phyloP scores from a whole-genome alignment of 2,797 vertebrate genomes.

The Typhlichthys eigenmanni region DNA sequence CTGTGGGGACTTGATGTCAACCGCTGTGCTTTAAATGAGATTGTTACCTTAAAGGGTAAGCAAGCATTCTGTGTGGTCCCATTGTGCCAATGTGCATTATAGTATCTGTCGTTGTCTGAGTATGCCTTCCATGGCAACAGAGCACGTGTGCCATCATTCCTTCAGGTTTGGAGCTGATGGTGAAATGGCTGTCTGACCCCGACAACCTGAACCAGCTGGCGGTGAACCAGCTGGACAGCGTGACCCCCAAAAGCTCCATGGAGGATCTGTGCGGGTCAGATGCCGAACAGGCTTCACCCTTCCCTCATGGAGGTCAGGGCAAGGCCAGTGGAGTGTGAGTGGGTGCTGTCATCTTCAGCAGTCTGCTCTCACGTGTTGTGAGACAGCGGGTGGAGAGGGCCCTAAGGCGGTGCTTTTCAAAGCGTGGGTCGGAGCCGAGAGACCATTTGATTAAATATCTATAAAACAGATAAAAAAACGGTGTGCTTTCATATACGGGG shows the following conservation, averaged over 20 bases:
- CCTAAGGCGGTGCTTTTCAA: too few relatives aligned
- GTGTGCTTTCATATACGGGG: too few relatives aligned
- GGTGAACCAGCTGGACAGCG: conserved; percentile 71
- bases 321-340: conserved; percentile 63
- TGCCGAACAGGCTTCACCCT: conserved; percentile 43
- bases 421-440: too few relatives aligned
- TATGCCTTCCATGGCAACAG: background rate
- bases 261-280: conserved; percentile 59
- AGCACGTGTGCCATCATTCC: conserved; percentile 12
- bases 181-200: conserved; percentile 76
- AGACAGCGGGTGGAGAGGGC: background rate
- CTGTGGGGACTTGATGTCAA: conserved; percentile 67
- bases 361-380: conserved; percentile 19
- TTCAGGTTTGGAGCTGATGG: conserved; percentile 70
- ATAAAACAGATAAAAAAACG: too few relatives aligned
- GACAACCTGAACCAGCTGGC: conserved; percentile 81
- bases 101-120: background rate
- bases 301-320: conserved; percentile 43
- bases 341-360: conserved; percentile 32
- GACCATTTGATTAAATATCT: too few relatives aligned
- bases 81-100: too few relatives aligned
- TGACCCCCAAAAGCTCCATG: conserved; percentile 44
- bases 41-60: conserved; percentile 79
- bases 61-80: conserved; percentile 12
- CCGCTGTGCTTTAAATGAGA: conserved; percentile 77